Base-by-base conservation (phyloP, 2,888 invertebrate genomes). In the Epistrophella euchroma region DNA sequence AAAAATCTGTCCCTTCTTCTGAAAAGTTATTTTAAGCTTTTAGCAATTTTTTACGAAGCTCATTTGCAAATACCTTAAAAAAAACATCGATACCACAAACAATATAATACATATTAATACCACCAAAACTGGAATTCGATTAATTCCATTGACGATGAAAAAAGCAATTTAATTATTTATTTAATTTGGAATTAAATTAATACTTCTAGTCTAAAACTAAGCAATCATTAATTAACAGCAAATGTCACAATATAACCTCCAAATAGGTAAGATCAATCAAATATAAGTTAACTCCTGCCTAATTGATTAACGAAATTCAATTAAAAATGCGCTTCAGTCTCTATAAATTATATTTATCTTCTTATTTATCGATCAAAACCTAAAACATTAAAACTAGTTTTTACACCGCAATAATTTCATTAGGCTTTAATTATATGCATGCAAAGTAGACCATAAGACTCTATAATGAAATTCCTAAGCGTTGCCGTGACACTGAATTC, bases 401-500 rank as follows among this genome's bases (percentile, higher is more conserved):
- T 52, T 25, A 40, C 37, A 7, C 35, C 37, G 47, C 19, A 68
- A 50, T 50, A 22, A n/a, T n/a, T 35, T 13, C 19, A 47, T 35
- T 35, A 47, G 17, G 5, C 19, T 58, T 40, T 50, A 50, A 66
- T 22, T 43, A 7, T 47, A 68, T 68, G 47, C 50, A 52, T 68
- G 22, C n/a, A 68, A 52, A 68, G 68, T 68, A 52, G 52, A 68
- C 68, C 50, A 52, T 52, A 11, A 22, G 19, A 37, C 10, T 25
- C 10, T 35, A 37, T 52, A 52, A 37, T 52, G 52, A 35, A 47
- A 66, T 66, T 37, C 22, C 35, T 40, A 52, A 37, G 37, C 50
- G 37, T 35, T 52, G 25, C 68, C 37, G 68, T 68, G 50, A 68
- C 68, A 50, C 15, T 68, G 52, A 68, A 68, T 25, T 68, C 37